Evolutionary conservation across 2,797 vertebrate species (phyloP).

Genomic region (Tauraco hartlaubi): DNA sequence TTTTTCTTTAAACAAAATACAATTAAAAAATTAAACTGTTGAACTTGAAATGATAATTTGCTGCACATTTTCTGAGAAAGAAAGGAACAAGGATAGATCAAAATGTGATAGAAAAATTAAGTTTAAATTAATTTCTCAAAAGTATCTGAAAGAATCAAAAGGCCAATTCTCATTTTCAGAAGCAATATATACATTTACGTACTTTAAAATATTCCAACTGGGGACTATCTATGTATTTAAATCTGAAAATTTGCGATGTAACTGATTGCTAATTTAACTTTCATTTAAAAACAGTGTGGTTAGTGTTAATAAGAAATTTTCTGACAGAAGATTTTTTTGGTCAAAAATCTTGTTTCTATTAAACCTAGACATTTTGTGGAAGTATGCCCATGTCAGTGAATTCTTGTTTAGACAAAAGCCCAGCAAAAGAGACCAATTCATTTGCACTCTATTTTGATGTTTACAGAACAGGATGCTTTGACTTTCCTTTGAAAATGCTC

Average conservation of each 20-base stretch:
- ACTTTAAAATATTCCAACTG: neutral
- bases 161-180: neutral
- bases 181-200: neutral
- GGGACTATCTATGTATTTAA: neutral
- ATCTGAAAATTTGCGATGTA: neutral
- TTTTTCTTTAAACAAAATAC: neutral
- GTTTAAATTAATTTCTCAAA: neutral
- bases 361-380: neutral
- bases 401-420: neutral
- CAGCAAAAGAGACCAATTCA: neutral
- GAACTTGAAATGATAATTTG: neutral
- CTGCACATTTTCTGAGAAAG: neutral
- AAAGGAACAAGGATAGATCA: neutral
- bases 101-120: neutral
- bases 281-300: neutral
- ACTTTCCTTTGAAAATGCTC: neutral
- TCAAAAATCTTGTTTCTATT: neutral
- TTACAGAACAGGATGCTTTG: neutral
- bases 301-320: neutral
- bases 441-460: neutral
- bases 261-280: neutral
- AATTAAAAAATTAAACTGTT: neutral
- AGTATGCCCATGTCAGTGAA: neutral
- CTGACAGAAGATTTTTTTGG: neutral
- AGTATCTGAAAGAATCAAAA: neutral